Percentiles rank a stretch among this genome's conserved stretches.
These are phyloP conservation scores for Macroramphosus scolopax DNA, from an alignment of 2,797 vertebrate genomes.

Conservation along the genomic window DNA sequence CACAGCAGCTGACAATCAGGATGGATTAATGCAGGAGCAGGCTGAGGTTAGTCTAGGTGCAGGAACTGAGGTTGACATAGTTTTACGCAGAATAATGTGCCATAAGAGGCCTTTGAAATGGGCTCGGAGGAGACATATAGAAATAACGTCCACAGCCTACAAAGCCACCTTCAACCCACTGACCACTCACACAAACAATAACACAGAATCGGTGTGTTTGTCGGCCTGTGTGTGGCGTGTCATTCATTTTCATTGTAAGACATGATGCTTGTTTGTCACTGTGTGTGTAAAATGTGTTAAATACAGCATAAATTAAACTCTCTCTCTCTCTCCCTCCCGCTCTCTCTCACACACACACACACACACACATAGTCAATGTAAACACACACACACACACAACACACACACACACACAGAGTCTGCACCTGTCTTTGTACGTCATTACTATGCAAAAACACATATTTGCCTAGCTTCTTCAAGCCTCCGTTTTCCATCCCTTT, in stretches of 20 bases:
- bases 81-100: constrained; percentile 3
- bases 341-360: no score
- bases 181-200: constrained; percentile 21
- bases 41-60: no score
- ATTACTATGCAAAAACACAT: constrained; percentile 61
- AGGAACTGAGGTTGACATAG: no score
- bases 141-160: constrained; percentile 38
- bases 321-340: no score
- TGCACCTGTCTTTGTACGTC: constrained; percentile 61
- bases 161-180: constrained; percentile 39
- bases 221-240: constrained; percentile 7
- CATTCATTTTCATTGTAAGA: constrained; percentile 16
- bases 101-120: constrained; percentile 23
- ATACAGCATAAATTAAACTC: constrained; percentile 16
- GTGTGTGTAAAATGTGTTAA: constrained; percentile 21
- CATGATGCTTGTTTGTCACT: constrained; percentile 21
- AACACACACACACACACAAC: constrained; percentile 44
- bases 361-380: constrained; percentile 33
- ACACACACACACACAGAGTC: no score
- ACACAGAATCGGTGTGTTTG: no score
- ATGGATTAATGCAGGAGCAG: no score
- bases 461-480: constrained; percentile 50
- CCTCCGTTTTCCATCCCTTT: constrained; percentile 10
- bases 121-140: constrained; percentile 29
- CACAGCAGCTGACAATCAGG: no score